Conservation (phyloP, 2,113 vertebrate genomes). For the Tachycineta bicolor region DNA sequence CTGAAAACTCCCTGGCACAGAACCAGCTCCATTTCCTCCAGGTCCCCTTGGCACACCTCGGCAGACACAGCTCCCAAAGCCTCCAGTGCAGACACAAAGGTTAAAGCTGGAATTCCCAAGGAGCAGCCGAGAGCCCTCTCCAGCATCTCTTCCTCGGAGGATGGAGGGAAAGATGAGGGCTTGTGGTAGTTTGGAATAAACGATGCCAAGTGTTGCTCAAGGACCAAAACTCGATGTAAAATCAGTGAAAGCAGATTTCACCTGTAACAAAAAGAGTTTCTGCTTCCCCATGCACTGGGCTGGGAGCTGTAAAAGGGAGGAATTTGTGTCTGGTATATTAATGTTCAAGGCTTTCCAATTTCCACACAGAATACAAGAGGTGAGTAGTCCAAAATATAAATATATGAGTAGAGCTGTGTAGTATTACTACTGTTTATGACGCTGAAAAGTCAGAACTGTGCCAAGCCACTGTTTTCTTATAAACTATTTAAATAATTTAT, state of each 20-base stretch:
- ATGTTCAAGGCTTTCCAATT: neutral
- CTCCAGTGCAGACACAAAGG: neutral
- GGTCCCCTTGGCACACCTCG: neutral
- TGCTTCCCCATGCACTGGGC: neutral
- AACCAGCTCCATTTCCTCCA: neutral
- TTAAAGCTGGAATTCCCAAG: neutral
- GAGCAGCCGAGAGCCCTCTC: neutral
- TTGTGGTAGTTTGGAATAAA: neutral
- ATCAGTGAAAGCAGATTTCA: neutral
- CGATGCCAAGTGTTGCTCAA: neutral
- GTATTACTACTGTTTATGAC: neutral
- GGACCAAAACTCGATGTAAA: neutral
- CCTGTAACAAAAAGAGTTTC: neutral
- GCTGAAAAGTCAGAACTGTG: neutral
- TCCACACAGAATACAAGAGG: neutral
- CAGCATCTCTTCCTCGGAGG: neutral
- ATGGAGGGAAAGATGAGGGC: neutral
- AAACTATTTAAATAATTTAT: constrained; percentile 45
- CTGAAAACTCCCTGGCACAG: neutral
- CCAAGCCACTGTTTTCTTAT: neutral
- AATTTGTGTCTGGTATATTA: neutral
- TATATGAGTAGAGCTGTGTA: neutral
- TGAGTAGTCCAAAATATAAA: neutral
- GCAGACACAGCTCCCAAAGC: neutral
- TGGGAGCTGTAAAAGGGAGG: neutral